Base-by-base conservation (phyloP, 92 coral and sea anemone species). In the Blastomussa wellsi region DNA sequence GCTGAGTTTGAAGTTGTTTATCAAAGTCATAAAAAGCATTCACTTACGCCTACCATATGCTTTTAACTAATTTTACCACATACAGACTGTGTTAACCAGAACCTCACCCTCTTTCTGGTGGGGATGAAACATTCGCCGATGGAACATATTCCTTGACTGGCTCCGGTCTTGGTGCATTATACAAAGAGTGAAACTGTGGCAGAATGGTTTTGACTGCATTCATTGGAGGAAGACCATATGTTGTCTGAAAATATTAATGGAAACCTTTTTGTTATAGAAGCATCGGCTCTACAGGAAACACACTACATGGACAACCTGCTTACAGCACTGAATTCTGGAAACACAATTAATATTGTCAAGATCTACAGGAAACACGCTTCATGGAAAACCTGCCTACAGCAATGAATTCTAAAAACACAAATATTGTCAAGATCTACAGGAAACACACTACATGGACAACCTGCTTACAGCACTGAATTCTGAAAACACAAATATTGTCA, bases 211-310 rank as follows among this genome's bases (percentile, higher is more conserved):
- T 91, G 5, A 94, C 98, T 19, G 98, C 98, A 77, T 94, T 90
- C 79, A 93, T 79, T 53, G 95, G 92, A 9, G 98, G 98, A 51
- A 94, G 93, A 26, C 98, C 98, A 76, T 84, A 90, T 68, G 86
- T 88, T 48, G 87, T 86, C 98, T 94, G 51, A 11, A 20, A 53
- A 82, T n/a, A 39, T 70, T 2, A 15, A 14, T 5, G 12, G 19
- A 31, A 10, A 19, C 19, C 14, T 31, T 6, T 0, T 19, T 49
- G 13, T 60, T n/a, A 24, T 12, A 28, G 68, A 62, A 16, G 33
- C 35, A 62, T 62, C 35, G 11, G 2, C 31, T 26, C 17, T 62
- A 28, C 33, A 28, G 68, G 7, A 62, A 1, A 10, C 17, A 28
- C 6, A 62, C 68, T 14, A 26, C 68, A 4, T n/a, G 68, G 7